Evolutionary conservation across 1,140 invertebrate species (phyloP), one percentile per base, ranked within the genome.

Genomic region (Pseudachorutes palmiensis): DNA sequence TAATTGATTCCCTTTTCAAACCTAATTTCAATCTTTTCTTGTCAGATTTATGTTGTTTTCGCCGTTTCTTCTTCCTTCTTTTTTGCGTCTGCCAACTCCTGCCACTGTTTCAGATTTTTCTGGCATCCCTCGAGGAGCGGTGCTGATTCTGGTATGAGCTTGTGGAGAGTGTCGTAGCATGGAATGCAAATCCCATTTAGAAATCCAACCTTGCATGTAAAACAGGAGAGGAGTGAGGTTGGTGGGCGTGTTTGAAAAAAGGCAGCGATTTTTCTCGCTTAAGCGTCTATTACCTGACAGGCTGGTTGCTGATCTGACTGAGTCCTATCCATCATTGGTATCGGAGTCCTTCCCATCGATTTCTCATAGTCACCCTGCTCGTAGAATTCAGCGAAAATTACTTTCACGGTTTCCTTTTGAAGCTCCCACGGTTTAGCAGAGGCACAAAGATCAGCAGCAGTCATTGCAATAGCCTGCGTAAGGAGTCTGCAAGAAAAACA

Each of bases 321-420:
- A 49, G 82, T 79, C 66, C 90, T 78, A 75, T 92, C 89, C 89
- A 92, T 92, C 87, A 92, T 91, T 36, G 68, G 64, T 19, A 71
- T 68, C 1, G 70, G 70, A 1, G 59, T 69, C 32, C 70, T n/a
- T 9, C 72, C 72, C 45, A 67, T 66, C 33, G 41, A 29, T 48
- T 73, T 73, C 30, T 73, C 72, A 26, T 64, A 51, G 45, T 69
- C 67, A 32, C 71, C 88, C 79, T 91, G 88, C 70, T 87, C 84
- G 78, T 91, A 92, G 78, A 92, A 92, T 76, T 92, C 90, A 75
- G 91, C 87, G 78, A 91, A 90, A 68, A 92, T 91, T 2, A 88
- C 87, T 76, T 86, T 84, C 1, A 91, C 89, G 0, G 87, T 91
- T 76, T 88, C 83, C 1, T 83, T 81, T 78, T 92, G 89, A n/a